phyloP scores from a whole-genome alignment of 2,888 invertebrate species.

The Electrophaes corylata region DNA sequence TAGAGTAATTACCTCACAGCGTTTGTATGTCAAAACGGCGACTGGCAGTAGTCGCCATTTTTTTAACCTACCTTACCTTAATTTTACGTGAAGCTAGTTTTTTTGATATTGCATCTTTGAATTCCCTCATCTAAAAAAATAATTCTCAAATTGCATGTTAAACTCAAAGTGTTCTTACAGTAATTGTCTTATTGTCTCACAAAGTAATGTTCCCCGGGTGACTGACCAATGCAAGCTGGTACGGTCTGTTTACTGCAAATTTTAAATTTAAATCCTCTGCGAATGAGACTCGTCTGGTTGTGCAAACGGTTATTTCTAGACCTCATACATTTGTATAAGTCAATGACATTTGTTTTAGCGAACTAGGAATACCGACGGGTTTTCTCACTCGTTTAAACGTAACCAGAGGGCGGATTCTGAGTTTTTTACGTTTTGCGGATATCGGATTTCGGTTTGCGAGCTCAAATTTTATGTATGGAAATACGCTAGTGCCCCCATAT shows the following conservation, averaged over 20 bases:
- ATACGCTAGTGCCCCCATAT: too few relatives aligned
- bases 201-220: constrained; percentile 28
- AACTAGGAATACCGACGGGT: not conserved
- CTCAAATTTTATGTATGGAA: too few relatives aligned
- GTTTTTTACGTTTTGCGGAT: too few relatives aligned
- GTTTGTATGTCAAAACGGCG: too few relatives aligned
- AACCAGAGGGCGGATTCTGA: too few relatives aligned
- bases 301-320: constrained; percentile 17
- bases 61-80: too few relatives aligned
- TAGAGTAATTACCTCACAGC: too few relatives aligned
- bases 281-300: constrained; percentile 33
- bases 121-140: not conserved
- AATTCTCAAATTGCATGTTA: constrained; percentile 5
- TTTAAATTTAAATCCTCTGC: constrained; percentile 40
- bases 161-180: constrained; percentile 12
- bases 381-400: not conserved
- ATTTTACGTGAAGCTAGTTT: too few relatives aligned
- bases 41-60: too few relatives aligned
- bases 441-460: too few relatives aligned
- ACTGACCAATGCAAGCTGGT: constrained; percentile 35
- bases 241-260: constrained; percentile 38
- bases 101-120: too few relatives aligned
- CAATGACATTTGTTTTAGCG: constrained; percentile 11
- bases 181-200: constrained; percentile 14
- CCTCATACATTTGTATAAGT: constrained; percentile 18